A percentile compares a stretch with the other conserved stretches of the same genome.
Evolutionary conservation across 2,113 vertebrate genomes (phyloP).

Genomic region (Psammodynastes pulverulentus): DNA sequence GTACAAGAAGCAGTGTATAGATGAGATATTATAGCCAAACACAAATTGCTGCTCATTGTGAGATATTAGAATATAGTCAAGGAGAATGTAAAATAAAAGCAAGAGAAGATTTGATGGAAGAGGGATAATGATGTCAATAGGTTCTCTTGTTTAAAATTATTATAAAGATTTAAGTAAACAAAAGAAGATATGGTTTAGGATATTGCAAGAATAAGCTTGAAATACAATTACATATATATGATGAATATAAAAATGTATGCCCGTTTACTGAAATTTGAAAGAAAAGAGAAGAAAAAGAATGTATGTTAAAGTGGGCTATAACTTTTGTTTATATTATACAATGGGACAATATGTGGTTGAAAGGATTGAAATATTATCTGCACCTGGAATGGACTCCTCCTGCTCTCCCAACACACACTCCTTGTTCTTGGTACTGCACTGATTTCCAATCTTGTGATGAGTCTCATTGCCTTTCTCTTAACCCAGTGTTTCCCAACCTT

Average conservation of each 20-base stretch:
- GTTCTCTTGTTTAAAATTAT: neutral
- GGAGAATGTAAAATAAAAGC: no score
- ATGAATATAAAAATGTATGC: neutral
- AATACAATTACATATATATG: neutral
- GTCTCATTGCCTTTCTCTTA: neutral
- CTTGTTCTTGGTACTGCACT: neutral
- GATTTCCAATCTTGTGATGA: neutral
- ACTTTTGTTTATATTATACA: neutral
- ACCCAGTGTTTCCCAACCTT: no score
- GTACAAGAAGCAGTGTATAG: neutral
- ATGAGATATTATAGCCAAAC: no score
- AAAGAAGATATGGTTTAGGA: no score
- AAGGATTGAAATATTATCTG: neutral
- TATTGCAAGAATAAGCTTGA: no score
- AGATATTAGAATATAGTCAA: no score
- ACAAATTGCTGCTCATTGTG: no score
- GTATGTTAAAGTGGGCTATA: neutral
- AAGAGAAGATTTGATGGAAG: neutral
- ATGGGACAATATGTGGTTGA: no score
- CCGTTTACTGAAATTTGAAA: neutral
- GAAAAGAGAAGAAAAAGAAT: neutral
- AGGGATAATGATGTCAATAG: neutral
- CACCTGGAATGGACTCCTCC: neutral
- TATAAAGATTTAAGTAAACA: neutral
- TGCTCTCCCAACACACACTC: neutral